Conservation (phyloP, 2,888 invertebrate genomes). For the Reticulitermes lucifugus region DNA sequence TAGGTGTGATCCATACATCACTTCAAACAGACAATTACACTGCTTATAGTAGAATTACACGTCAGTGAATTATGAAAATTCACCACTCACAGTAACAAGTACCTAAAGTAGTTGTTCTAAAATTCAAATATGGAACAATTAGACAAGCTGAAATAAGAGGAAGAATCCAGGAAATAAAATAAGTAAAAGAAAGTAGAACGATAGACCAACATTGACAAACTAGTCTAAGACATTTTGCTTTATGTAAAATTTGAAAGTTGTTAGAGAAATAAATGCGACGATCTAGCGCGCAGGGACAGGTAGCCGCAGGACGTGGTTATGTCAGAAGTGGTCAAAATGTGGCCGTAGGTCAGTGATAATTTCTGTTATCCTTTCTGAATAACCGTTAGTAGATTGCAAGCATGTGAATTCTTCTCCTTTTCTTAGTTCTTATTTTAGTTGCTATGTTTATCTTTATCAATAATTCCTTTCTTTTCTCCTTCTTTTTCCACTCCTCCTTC, state of each 20-base stretch:
- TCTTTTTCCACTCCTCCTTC: too few species aligned
- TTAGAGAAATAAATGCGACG: neutral
- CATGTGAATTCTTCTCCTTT: too few species aligned
- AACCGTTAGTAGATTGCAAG: too few species aligned
- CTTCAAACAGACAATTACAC: neutral
- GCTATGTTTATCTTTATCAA: too few species aligned
- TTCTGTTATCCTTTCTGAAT: too few species aligned
- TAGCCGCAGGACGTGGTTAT: neutral
- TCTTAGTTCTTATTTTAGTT: too few species aligned
- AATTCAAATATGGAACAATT: neutral
- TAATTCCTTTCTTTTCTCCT: too few species aligned
- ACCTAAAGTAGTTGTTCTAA: neutral
- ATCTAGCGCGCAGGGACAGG: neutral
- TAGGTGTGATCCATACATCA: neutral
- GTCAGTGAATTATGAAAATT: neutral
- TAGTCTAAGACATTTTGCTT: neutral
- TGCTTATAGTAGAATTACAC: neutral
- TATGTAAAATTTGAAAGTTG: neutral
- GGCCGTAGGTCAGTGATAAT: too few species aligned
- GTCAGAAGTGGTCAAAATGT: neutral
- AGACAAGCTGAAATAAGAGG: neutral
- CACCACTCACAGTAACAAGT: slow-evolving; percentile 9
- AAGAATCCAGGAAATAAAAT: neutral
- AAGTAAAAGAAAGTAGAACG: neutral
- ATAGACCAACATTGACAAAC: neutral